Evolutionary conservation across 1,140 invertebrate species (phyloP), one percentile per base, ranked within the genome.

Genomic region (Ladona fulva): DNA sequence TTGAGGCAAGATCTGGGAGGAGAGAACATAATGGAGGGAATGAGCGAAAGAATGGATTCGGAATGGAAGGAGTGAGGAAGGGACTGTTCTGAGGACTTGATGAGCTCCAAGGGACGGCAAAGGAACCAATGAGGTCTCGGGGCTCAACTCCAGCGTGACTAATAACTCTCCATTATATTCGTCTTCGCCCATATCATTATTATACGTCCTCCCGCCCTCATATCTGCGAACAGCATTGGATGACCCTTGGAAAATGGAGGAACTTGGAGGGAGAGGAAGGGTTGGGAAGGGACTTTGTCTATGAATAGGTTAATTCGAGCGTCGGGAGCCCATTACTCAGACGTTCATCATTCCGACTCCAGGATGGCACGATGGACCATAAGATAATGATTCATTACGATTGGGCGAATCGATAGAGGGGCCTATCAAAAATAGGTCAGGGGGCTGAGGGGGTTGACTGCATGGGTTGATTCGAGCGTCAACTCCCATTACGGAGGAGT

Each of bases 381-480:
- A 66, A 66, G 52, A 66, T 66, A 66, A 66, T 66, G 52, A 66
- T 66, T 66, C 52, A 66, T 66, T 66, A 66, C n/a, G n/a, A 66
- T 12, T 22, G 16, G 52, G n/a, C 52, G 52, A 22, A 66, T 22
- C n/a, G 52, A 66, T 66, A 12, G 3, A 66, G n/a, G 19, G 44
- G 14, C n/a, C n/a, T 12, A 66, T 16, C n/a, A 19, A 66, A 66
- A 66, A 66, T 66, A 66, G 52, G 52, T 66, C 52, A 66, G 52
- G 29, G 29, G 29, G 29, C 29, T 37, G 29, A 37, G 29, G 29
- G 29, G 29, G 29, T 1, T 8, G 29, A 8, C 29, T 37, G 29
- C 8, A 37, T 37, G 29, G 29, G 29, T 37, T 37, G 29, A 37
- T 37, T 37, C 29, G 29, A 37, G 29, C 29, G 29, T 37, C 29